phyloP scores from a whole-genome alignment of 2,113 vertebrate genomes.

The human (Homo sapiens) region GRCh38 chr16:16045501-16046000 shows the following conservation, averaged over 20 bases:
- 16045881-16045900: slow-evolving; percentile 92
- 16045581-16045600: neutral
- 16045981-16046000: slow-evolving; percentile 95
- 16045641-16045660: too few species aligned
- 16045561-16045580: neutral
- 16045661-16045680: too few species aligned
- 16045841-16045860: slow-evolving; percentile 92
- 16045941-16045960: slow-evolving; percentile 98
- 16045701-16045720: fast-evolving
- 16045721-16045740: fast-evolving
- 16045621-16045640: neutral
- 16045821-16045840: slow-evolving; percentile 83
- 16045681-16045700: neutral
- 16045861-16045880: slow-evolving; percentile 92
- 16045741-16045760: fast-evolving
- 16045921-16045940: slow-evolving; percentile 96
- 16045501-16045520: neutral
- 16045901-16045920: slow-evolving; percentile 92
- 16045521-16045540: fast-evolving
- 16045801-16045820: too few species aligned
- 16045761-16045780: neutral
- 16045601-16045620: fast-evolving
- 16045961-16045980: slow-evolving; percentile 96
- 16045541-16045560: neutral
- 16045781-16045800: neutral